phyloP scores from a whole-genome alignment of 2,888 invertebrate species.

The Ecdyonurus torrentis region DNA sequence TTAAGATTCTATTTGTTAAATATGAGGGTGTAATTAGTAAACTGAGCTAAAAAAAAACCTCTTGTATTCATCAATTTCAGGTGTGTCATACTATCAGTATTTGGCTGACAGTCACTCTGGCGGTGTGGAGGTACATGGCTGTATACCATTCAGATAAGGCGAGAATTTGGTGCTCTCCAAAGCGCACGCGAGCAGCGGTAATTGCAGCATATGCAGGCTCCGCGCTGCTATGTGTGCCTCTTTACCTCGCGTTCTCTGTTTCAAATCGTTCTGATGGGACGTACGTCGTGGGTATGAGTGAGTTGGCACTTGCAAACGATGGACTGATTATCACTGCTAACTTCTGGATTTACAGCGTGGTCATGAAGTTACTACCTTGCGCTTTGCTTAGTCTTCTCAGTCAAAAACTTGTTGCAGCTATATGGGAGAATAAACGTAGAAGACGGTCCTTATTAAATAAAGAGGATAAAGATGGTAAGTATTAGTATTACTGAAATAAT shows the following conservation, averaged over 20 bases:
- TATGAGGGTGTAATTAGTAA: neutral
- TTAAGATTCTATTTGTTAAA: neutral
- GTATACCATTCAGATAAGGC: constrained; percentile 60
- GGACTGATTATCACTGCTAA: constrained; percentile 23
- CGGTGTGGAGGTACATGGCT: constrained; percentile 80
- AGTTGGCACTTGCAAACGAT: constrained; percentile 18
- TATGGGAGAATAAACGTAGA: constrained; percentile 18
- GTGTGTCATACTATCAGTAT: constrained; percentile 65
- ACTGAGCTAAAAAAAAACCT: neutral
- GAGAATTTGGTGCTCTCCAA: constrained; percentile 64
- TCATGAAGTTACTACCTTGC: constrained; percentile 34
- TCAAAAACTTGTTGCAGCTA: constrained; percentile 20
- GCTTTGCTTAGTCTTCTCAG: constrained; percentile 27
- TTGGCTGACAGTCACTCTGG: constrained; percentile 80
- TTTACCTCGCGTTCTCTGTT: constrained; percentile 64
- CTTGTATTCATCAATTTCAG: constrained; percentile 13
- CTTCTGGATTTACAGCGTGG: constrained; percentile 32
- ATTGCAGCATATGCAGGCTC: constrained; percentile 64
- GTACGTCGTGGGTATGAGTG: constrained; percentile 20
- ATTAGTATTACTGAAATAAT: no score
- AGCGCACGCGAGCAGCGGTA: constrained; percentile 57
- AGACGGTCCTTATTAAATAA: constrained; percentile 17
- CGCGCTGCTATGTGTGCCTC: constrained; percentile 70
- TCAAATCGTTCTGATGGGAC: neutral
- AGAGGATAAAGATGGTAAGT: neutral